Percentiles rank a stretch among this genome's conserved stretches.
Evolutionary conservation across 2,888 invertebrate species (phyloP).

Genomic region (Cheilosia vernalis): DNA sequence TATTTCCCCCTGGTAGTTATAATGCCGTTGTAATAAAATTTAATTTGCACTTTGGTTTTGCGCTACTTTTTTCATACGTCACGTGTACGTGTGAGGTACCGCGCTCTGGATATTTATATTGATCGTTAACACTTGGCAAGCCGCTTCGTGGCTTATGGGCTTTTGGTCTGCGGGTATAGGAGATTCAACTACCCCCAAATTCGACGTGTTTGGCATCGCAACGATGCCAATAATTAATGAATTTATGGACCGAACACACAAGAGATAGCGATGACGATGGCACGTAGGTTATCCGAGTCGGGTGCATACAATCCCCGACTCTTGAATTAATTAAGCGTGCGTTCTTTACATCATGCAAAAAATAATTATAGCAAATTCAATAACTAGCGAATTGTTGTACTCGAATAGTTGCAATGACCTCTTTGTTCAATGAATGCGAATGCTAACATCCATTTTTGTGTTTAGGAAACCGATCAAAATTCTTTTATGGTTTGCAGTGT

Average conservation of each 20-base stretch:
- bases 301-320: not conserved
- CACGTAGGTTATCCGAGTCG: slow-evolving; percentile 17
- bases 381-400: no score
- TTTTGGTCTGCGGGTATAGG: not conserved
- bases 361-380: no score
- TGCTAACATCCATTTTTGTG: no score
- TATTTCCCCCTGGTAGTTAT: slow-evolving; percentile 8
- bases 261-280: not conserved
- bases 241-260: not conserved
- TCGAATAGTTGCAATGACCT: no score
- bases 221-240: slow-evolving; percentile 39
- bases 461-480: no score
- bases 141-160: slow-evolving; percentile 22
- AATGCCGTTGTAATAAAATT: slow-evolving; percentile 36
- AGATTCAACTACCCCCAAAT: not conserved
- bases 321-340: slow-evolving; percentile 19
- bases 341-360: no score
- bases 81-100: slow-evolving; percentile 9
- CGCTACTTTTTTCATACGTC: not conserved
- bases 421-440: no score
- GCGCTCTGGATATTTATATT: not conserved
- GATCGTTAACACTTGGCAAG: slow-evolving; percentile 9
- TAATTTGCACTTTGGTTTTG: slow-evolving; percentile 19
- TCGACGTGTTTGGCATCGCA: slow-evolving; percentile 32
- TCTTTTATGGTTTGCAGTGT: no score